These are phyloP conservation scores for Drosophila leonis DNA, from an alignment of 2,888 invertebrate genomes.

Conservation along the genomic window DNA sequence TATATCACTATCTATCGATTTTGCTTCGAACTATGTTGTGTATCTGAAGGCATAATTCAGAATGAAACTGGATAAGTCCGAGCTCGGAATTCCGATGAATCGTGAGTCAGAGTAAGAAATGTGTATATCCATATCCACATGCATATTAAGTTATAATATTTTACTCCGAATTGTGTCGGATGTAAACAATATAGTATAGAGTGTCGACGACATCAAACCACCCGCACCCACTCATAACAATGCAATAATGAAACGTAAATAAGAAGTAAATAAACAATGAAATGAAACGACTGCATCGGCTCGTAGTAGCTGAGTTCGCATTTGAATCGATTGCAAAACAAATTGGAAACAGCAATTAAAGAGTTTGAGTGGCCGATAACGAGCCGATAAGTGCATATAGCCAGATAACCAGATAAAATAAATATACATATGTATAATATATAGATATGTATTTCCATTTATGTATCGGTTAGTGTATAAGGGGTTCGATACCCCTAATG, in stretches of 20 bases:
- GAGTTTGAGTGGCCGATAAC: constrained; percentile 9
- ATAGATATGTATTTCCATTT: not conserved
- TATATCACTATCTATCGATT: not conserved
- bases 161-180: not conserved
- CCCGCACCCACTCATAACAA: not conserved
- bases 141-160: not conserved
- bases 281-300: not conserved
- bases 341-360: constrained; percentile 5
- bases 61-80: not conserved
- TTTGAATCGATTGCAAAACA: constrained; percentile 1
- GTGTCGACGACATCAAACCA: not conserved
- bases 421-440: not conserved
- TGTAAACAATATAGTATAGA: no score
- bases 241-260: not conserved
- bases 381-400: constrained; percentile 3
- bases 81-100: not conserved
- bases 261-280: not conserved
- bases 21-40: not conserved
- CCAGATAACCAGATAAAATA: constrained; percentile 7
- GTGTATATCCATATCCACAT: not conserved
- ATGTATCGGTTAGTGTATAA: constrained; percentile 12
- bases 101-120: not conserved
- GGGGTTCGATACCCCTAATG: constrained; percentile 6
- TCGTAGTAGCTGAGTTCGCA: not conserved
- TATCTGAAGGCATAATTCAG: not conserved